These are phyloP conservation scores for Euzetes globulus DNA, from an alignment of 2,888 invertebrate species.

Conservation along the genomic window DNA sequence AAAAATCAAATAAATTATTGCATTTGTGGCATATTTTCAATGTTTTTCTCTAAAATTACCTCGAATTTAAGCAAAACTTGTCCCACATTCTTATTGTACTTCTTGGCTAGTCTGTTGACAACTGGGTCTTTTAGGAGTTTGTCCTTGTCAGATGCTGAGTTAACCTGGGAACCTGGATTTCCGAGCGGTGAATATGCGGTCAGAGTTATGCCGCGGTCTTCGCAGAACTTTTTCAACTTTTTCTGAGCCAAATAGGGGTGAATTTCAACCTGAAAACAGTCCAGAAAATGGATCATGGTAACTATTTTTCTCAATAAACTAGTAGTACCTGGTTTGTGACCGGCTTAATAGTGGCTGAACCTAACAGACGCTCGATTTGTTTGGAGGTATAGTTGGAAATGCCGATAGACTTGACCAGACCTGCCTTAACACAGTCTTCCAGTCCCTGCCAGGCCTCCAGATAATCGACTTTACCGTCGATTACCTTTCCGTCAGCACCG, in stretches of 20 bases:
- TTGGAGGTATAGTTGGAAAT: constrained; percentile 71
- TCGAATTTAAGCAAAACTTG: constrained; percentile 60
- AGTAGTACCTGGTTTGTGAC: constrained; percentile 36
- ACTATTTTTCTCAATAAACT: neutral
- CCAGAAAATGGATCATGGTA: neutral
- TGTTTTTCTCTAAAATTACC: constrained; percentile 43
- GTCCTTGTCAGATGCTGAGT: constrained; percentile 38
- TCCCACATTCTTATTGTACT: constrained; percentile 55
- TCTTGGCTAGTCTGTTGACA: constrained; percentile 58
- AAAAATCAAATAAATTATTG: neutral
- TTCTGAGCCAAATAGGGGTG: constrained; percentile 62
- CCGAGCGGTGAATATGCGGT: constrained; percentile 74
- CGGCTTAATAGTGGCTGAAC: constrained; percentile 51
- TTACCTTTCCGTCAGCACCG: constrained; percentile 52
- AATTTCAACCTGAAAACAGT: constrained; percentile 55
- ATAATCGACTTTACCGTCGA: constrained; percentile 62
- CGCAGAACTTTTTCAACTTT: constrained; percentile 59
- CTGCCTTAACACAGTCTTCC: constrained; percentile 63
- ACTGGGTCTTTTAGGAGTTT: constrained; percentile 60
- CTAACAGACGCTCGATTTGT: constrained; percentile 62
- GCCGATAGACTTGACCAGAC: constrained; percentile 65
- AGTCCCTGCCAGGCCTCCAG: constrained; percentile 58
- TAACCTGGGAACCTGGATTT: constrained; percentile 61
- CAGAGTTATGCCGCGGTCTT: constrained; percentile 57
- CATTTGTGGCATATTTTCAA: neutral